Conservation (phyloP, 1,140 invertebrate genomes). For the Drosophila kurseongensis region DNA sequence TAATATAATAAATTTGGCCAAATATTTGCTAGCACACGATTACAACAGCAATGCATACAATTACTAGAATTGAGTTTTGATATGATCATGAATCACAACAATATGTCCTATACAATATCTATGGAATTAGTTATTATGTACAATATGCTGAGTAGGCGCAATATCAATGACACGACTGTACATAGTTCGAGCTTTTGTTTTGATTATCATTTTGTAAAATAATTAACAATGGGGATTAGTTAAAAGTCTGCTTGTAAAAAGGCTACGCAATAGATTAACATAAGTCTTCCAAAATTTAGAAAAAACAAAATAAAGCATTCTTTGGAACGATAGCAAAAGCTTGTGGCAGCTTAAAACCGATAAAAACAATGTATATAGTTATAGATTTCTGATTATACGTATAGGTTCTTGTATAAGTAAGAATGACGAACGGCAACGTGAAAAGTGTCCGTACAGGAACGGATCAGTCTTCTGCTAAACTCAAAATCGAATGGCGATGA, state of each 20-base stretch:
- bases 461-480: constrained; percentile 80
- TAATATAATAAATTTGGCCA: constrained; percentile 67
- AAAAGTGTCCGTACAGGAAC: constrained; percentile 67
- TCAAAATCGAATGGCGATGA: constrained; percentile 59
- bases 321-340: constrained; percentile 72
- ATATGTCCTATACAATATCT: constrained; percentile 67
- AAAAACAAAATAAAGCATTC: constrained; percentile 57
- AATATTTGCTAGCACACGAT: constrained; percentile 56
- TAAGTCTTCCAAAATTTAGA: constrained; percentile 34
- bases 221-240: constrained; percentile 63
- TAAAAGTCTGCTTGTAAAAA: constrained; percentile 59
- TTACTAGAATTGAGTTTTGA: constrained; percentile 73
- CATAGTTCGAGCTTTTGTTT: constrained; percentile 58
- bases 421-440: constrained; percentile 80
- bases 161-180: constrained; percentile 70
- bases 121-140: constrained; percentile 61
- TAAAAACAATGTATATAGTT: constrained; percentile 55
- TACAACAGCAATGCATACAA: constrained; percentile 63
- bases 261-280: constrained; percentile 43
- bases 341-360: constrained; percentile 55
- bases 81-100: constrained; percentile 82
- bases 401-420: constrained; percentile 53
- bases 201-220: constrained; percentile 61
- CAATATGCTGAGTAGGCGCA: constrained; percentile 60
- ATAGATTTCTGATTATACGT: constrained; percentile 42